Base-by-base conservation (phyloP, 2,888 invertebrate genomes). In the Melanostoma mellinum region DNA sequence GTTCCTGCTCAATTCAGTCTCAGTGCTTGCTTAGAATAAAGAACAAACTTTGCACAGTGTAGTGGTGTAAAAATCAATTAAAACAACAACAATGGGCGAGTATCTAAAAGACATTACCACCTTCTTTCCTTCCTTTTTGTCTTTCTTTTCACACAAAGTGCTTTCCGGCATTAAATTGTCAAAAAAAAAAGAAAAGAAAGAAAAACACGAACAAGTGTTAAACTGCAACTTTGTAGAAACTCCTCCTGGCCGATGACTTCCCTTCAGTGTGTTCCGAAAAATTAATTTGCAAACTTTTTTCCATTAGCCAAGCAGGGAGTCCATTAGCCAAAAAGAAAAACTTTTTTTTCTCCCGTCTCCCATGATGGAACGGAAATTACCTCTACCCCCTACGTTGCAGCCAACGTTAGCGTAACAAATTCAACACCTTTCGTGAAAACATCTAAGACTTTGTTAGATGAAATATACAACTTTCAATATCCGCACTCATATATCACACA, bases 271-370 rank as follows among this genome's bases (percentile, higher is more conserved):
- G 60, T 71, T 76, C 65, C 58, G 56, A 82, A 82, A 61, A 82
- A 84, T 74, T 78, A 84, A 84, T 84, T 84, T 71, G 52, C 58
- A 67, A 84, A 84, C 65, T 84, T 84, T 84, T 71, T 69, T 32
- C 82, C 78, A 78, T 84, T 78, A 78, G 69, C 68, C 46, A 78
- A 78, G 55, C 74, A 78, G 65, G 38, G 78, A 82, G 82, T 78
- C 82, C 82, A 84, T 84, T 84, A 84, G 82, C 73, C 53, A 65
- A 65, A 67, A 71, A 44, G 61, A 2, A 73, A 77, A 78, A 74
- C 60, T 78, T 84, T 78, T 78, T 84, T 78, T 69, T 30, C 35
- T 30, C 5, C 5, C 46, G 8, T 10, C 30, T 6, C 36, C 35
- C 4, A 6, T 53, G 63, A 50, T n/a, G 38, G 42, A 50, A 9